Percentiles rank a stretch among this genome's conserved stretches.
phyloP scores from a whole-genome alignment of 2,888 invertebrate genomes.

The Limnephilus rhombicus region DNA sequence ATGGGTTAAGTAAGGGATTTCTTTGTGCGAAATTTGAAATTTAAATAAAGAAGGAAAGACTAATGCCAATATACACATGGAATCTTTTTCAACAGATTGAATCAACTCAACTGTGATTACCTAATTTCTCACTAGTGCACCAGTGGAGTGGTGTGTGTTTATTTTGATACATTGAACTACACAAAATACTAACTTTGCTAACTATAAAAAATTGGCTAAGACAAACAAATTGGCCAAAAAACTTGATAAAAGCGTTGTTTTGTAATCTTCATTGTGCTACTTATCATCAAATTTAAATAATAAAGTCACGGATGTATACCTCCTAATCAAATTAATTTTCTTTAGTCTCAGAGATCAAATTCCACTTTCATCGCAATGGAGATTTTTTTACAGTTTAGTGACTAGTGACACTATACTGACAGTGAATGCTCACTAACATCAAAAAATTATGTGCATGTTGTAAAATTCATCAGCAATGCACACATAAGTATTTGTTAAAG shows the following conservation, averaged over 20 bases:
- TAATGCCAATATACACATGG: background rate
- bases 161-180: background rate
- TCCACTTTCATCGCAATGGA: background rate
- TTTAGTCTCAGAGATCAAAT: background rate
- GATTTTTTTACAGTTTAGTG: background rate
- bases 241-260: background rate
- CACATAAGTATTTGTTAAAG: background rate
- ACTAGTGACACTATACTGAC: background rate
- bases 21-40: background rate
- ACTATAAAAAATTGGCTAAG: background rate
- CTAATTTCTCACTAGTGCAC: background rate
- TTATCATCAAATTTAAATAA: background rate
- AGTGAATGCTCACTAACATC: background rate
- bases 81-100: background rate
- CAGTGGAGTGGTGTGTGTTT: background rate
- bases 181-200: background rate
- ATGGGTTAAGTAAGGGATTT: background rate
- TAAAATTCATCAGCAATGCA: background rate
- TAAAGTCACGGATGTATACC: too few relatives aligned
- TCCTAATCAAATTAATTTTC: background rate
- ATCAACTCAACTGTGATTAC: background rate
- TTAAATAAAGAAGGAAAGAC: too few relatives aligned
- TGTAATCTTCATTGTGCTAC: background rate
- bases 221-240: too few relatives aligned
- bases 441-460: too few relatives aligned